phyloP scores from a whole-genome alignment of 2,888 invertebrate species.

The Apocheima hispidaria region DNA sequence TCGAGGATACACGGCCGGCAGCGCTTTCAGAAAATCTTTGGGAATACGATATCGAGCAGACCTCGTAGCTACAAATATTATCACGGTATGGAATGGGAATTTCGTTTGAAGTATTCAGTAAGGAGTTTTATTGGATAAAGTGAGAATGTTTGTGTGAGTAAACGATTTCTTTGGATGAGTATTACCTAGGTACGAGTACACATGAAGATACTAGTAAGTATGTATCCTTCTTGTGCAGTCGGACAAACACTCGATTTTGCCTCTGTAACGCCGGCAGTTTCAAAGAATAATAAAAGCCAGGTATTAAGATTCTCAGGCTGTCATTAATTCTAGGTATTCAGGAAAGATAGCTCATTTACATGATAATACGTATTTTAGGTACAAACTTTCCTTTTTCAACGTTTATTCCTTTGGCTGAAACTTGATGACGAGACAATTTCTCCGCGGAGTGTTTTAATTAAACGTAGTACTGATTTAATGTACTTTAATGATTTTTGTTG shows the following conservation, averaged over 20 bases:
- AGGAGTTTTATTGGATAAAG: slow-evolving; percentile 8
- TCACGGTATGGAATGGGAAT: slow-evolving; percentile 1
- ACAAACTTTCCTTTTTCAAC: slow-evolving; percentile 4
- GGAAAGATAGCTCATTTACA: slow-evolving; percentile 20
- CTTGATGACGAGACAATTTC: slow-evolving; percentile 4
- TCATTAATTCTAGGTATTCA: slow-evolving; percentile 41
- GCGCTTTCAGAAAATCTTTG: slow-evolving; percentile 20
- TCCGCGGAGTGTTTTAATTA: slow-evolving; percentile 1
- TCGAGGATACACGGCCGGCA: slow-evolving; percentile 8
- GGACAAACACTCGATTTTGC: slow-evolving; percentile 51
- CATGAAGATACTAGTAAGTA: not conserved
- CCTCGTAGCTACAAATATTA: slow-evolving; percentile 14
- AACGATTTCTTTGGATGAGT: not conserved
- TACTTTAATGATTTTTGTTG: not conserved
- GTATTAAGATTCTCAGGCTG: slow-evolving; percentile 25
- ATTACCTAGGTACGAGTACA: not conserved
- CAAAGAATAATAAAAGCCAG: slow-evolving; percentile 42
- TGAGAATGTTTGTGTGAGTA: not conserved
- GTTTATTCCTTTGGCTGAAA: slow-evolving; percentile 2
- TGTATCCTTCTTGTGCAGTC: too few species aligned
- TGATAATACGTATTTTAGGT: slow-evolving; percentile 12
- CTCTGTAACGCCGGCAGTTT: slow-evolving; percentile 57
- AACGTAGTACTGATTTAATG: not conserved
- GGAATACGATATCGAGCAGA: slow-evolving; percentile 19
- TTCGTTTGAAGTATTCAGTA: slow-evolving; percentile 6